These are phyloP conservation scores for Anticlea derivata DNA, from an alignment of 2,888 invertebrate genomes.

Conservation along the genomic window DNA sequence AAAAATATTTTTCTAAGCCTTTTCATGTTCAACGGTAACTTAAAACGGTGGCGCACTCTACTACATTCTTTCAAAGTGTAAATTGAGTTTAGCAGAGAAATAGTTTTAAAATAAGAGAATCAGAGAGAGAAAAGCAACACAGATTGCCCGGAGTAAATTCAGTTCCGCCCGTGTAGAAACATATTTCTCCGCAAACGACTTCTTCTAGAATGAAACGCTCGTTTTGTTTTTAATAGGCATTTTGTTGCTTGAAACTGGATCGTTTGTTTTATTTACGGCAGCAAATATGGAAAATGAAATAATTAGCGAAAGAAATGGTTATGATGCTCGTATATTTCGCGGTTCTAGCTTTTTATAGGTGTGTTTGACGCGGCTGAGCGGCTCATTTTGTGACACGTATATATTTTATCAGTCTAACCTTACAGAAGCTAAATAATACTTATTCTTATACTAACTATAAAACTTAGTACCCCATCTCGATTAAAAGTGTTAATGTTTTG, in stretches of 20 bases:
- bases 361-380: not conserved
- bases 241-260: conserved; percentile 37
- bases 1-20: no score
- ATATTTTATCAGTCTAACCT: no score
- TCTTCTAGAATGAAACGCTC: conserved; percentile 37
- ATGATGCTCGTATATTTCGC: conserved; percentile 16
- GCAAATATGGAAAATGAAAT: conserved; percentile 37
- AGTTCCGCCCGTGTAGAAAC: conserved; percentile 32
- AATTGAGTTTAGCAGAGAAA: conserved; percentile 22
- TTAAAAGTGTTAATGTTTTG: conserved; percentile 1
- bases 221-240: conserved; percentile 41
- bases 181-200: conserved; percentile 42
- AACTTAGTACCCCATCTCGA: no score
- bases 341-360: conserved; percentile 8
- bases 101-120: conserved; percentile 25
- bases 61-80: conserved; percentile 11
- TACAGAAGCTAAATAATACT: no score
- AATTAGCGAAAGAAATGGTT: conserved; percentile 34
- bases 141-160: conserved; percentile 30
- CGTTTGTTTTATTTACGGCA: conserved; percentile 36
- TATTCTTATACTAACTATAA: no score
- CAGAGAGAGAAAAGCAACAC: conserved; percentile 16
- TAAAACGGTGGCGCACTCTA: not conserved
- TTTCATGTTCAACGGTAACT: no score
- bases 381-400: no score